Conservation (phyloP, 2,113 vertebrate species). For the Thinocorus orbignyianus region DNA sequence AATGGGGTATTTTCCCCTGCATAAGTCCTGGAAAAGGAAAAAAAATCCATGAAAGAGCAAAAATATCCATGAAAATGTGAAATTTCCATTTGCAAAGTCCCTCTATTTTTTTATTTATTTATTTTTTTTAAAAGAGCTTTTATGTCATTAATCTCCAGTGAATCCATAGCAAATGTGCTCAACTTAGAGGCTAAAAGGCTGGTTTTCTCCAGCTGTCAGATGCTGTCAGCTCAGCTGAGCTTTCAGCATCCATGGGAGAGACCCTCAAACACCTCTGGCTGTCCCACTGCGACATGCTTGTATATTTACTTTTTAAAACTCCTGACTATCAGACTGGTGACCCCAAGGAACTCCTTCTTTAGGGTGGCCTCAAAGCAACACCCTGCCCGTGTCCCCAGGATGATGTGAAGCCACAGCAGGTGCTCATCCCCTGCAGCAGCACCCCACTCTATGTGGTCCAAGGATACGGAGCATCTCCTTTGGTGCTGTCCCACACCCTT, state of each 20-base stretch:
- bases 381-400: neutral
- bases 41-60: neutral
- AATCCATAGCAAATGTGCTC: conserved; percentile 10
- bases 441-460: neutral
- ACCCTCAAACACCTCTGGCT: fast-evolving
- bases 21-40: neutral
- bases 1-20: neutral
- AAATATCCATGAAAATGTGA: neutral
- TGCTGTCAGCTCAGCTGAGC: neutral
- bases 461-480: neutral
- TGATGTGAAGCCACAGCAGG: neutral
- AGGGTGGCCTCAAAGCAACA: neutral
- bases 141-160: neutral
- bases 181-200: neutral
- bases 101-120: neutral
- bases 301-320: neutral
- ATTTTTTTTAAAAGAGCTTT: neutral
- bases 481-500: fast-evolving
- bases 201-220: neutral
- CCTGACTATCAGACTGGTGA: neutral
- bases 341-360: neutral
- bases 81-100: neutral
- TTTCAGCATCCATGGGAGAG: neutral
- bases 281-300: neutral
- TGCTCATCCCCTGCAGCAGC: neutral